Percentiles rank a stretch among this genome's conserved stretches.
Evolutionary conservation across 2,888 invertebrate genomes (phyloP).

Genomic region (Eupithecia inturbata): DNA sequence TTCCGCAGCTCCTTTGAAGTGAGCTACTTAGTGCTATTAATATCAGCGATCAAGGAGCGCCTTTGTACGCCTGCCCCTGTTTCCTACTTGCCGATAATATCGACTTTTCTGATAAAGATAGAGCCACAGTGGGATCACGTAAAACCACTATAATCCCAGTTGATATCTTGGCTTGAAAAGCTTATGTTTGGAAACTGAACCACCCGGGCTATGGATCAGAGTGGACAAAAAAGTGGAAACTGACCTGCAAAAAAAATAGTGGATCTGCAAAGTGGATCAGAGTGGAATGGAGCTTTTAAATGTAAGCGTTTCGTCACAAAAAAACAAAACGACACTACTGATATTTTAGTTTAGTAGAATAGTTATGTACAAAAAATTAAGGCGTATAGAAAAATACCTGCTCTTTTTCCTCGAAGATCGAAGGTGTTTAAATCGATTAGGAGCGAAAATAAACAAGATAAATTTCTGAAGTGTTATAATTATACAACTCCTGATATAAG

Average conservation of each 20-base stretch:
- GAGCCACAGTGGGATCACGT: not conserved
- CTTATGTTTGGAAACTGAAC: no score
- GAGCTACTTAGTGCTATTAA: conserved; percentile 48
- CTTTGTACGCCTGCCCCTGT: conserved; percentile 36
- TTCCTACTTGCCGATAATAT: conserved; percentile 44
- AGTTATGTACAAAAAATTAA: no score
- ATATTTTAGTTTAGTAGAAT: not conserved
- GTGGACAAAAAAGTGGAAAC: no score
- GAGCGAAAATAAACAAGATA: not conserved
- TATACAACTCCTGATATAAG: not conserved
- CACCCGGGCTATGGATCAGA: no score
- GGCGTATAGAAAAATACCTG: no score
- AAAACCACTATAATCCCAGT: not conserved
- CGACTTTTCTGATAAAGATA: not conserved
- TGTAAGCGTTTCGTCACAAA: not conserved
- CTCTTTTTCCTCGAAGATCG: not conserved
- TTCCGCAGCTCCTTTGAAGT: conserved; percentile 48
- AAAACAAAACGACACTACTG: not conserved
- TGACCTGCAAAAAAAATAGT: no score
- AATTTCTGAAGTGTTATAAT: not conserved
- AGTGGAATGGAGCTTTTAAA: no score
- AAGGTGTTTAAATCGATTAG: not conserved
- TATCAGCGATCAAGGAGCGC: conserved; percentile 41
- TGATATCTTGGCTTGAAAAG: not conserved
- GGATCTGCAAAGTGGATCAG: no score